A percentile compares a stretch with the other conserved stretches of the same genome.
Conservation (phyloP, 1,140 invertebrate genomes). For the Pseudoatta argentina region DNA sequence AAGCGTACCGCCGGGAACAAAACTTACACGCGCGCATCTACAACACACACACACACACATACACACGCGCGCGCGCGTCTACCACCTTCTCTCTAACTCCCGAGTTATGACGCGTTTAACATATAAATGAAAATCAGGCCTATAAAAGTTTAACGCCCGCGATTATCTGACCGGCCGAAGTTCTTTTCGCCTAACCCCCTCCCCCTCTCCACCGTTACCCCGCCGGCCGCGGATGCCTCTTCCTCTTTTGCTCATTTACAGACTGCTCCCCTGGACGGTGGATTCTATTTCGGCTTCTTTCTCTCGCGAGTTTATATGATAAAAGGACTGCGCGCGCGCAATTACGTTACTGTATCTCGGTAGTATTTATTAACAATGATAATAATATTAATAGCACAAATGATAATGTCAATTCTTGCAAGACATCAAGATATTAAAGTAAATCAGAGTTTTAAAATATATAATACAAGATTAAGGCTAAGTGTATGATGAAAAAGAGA, state of each 20-base stretch:
- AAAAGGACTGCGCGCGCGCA: conserved; percentile 20
- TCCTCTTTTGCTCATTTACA: conserved; percentile 66
- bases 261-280: conserved; percentile 72
- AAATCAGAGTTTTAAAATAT: not conserved
- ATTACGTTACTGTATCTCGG: conserved; percentile 13
- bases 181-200: conserved; percentile 36
- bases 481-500: not conserved
- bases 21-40: conserved; percentile 56
- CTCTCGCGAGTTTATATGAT: conserved; percentile 40
- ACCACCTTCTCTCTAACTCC: conserved; percentile 9
- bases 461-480: not conserved
- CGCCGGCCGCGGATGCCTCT: conserved; percentile 8
- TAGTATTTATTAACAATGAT: not conserved
- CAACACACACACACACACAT: not conserved
- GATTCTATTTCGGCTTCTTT: conserved; percentile 78
- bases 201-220: not conserved
- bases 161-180: conserved; percentile 73
- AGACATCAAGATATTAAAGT: not conserved
- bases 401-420: not conserved
- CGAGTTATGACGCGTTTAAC: conserved; percentile 81
- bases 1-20: conserved; percentile 56
- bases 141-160: conserved; percentile 82
- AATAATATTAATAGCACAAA: not conserved
- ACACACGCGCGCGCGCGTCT: not conserved
- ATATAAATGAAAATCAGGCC: conserved; percentile 84